These are phyloP conservation scores for Tylochromis polylepis DNA, from an alignment of 2,113 vertebrate genomes.

Conservation along the genomic window DNA sequence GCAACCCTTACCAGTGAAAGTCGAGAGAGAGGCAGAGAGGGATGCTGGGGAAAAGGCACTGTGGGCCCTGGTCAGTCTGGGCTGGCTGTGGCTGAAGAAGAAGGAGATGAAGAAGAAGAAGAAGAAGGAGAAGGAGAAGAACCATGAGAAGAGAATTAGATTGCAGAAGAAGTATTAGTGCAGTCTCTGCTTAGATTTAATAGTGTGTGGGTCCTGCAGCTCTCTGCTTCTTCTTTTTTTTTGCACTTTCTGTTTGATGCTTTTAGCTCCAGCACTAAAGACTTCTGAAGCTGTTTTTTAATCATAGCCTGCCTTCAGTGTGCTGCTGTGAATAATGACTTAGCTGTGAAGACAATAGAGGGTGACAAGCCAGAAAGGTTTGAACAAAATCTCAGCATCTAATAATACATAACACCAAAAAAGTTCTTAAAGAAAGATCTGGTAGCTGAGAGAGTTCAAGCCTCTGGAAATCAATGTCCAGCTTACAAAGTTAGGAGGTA, in stretches of 20 bases:
- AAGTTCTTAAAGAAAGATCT: not conserved
- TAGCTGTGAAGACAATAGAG: not conserved
- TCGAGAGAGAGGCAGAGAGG: constrained; percentile 90
- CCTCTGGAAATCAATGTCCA: not conserved
- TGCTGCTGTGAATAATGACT: constrained; percentile 21
- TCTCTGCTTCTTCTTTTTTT: not conserved
- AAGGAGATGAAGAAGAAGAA: not conserved
- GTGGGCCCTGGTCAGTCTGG: constrained; percentile 91
- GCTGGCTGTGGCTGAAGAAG: constrained; percentile 73
- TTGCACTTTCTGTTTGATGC: constrained; percentile 6
- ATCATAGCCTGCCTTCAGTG: constrained; percentile 3
- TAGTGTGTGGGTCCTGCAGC: not conserved
- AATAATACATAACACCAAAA: not conserved
- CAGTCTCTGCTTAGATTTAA: not conserved
- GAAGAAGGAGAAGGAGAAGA: not conserved
- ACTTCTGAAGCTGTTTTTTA: constrained; percentile 33
- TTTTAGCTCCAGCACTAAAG: constrained; percentile 3
- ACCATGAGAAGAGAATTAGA: not conserved
- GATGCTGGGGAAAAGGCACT: constrained; percentile 95
- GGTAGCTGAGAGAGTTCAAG: not conserved
- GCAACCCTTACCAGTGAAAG: constrained; percentile 88
- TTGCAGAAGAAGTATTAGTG: constrained; percentile 5
- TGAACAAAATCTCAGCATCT: not conserved
- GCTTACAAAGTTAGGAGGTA: not conserved
- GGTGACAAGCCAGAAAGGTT: constrained; percentile 7